These are phyloP conservation scores for Saimiri boliviensis DNA, from an alignment of 2,113 vertebrate species.

Conservation along the genomic window DNA sequence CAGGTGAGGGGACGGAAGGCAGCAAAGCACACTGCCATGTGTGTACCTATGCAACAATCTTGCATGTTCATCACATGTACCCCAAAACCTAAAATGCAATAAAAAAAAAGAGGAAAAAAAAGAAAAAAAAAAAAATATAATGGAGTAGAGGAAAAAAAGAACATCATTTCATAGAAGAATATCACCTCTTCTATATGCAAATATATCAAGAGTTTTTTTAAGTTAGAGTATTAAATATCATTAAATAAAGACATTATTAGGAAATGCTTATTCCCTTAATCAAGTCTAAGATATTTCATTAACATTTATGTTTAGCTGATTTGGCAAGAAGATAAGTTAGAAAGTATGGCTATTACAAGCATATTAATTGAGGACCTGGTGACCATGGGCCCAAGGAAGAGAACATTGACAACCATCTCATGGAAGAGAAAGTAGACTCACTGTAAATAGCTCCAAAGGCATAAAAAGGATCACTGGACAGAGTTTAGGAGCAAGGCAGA, in stretches of 20 bases:
- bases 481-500: neutral
- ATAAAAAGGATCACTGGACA: neutral
- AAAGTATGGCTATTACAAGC: neutral
- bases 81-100: no score
- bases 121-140: neutral
- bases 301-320: neutral
- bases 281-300: neutral
- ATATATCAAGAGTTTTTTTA: neutral
- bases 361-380: neutral
- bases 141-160: neutral
- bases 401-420: neutral
- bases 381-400: neutral
- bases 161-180: neutral
- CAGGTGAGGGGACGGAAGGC: no score
- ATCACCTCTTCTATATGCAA: neutral
- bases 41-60: no score
- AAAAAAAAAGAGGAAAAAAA: no score
- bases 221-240: neutral
- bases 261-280: conserved; percentile 32
- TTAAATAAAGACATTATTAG: neutral
- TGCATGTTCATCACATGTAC: no score
- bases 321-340: neutral
- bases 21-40: no score
- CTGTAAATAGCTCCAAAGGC: neutral
- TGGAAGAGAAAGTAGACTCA: neutral